A percentile compares a stretch with the other conserved stretches of the same genome.
Evolutionary conservation across 1,140 invertebrate genomes (phyloP).

Genomic region (Eriosoma lanigerum): DNA sequence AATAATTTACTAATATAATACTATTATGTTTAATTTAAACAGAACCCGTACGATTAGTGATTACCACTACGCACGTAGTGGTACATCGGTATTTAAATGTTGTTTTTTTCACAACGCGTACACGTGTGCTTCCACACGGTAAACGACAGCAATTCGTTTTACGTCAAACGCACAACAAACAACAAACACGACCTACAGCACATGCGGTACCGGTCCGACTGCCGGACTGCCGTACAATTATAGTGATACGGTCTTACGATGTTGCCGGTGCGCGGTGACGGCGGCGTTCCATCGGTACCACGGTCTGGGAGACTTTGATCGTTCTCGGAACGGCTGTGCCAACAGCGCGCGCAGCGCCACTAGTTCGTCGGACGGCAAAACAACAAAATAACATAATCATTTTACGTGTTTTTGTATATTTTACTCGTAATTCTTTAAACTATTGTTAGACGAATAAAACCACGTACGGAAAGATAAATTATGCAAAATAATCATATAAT

Average conservation of each 20-base stretch:
- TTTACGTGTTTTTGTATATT: not conserved
- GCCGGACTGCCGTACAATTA: no score
- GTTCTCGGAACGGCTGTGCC: not conserved
- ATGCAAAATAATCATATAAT: no score
- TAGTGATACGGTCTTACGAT: no score
- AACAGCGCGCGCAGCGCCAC: not conserved
- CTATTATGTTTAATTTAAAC: no score
- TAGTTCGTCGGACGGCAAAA: not conserved
- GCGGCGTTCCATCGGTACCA: not conserved
- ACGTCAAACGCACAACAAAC: not conserved
- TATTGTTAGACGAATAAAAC: no score
- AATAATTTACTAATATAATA: no score
- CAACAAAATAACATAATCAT: no score
- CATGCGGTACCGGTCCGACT: conserved; percentile 49
- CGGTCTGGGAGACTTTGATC: conserved; percentile 6
- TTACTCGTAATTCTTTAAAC: no score
- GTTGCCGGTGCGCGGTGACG: not conserved
- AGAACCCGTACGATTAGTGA: no score
- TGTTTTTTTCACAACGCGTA: not conserved
- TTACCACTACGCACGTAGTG: no score
- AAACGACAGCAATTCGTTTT: not conserved
- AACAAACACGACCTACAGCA: not conserved
- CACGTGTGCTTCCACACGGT: not conserved
- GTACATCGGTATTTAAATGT: no score
- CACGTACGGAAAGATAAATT: no score